phyloP scores from a whole-genome alignment of 2,888 invertebrate genomes.

The Agrilus mali region DNA sequence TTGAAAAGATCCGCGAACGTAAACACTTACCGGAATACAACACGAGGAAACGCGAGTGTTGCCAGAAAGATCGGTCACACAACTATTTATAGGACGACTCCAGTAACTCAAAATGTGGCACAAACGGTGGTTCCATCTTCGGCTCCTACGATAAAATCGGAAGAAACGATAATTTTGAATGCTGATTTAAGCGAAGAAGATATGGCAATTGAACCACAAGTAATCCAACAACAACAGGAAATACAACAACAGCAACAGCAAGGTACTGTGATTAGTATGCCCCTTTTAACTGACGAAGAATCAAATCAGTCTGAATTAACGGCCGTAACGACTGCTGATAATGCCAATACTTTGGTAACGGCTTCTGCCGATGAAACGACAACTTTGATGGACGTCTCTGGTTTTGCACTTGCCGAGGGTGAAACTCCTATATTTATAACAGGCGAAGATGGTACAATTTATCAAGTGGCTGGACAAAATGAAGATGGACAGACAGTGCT shows the following conservation, averaged over 20 bases:
- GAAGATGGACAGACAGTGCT: slow-evolving; percentile 65
- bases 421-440: slow-evolving; percentile 64
- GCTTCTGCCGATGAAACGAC: slow-evolving; percentile 10
- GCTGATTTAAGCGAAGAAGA: neutral
- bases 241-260: slow-evolving; percentile 7
- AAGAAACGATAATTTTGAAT: neutral
- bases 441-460: slow-evolving; percentile 72
- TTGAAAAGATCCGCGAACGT: slow-evolving; percentile 7
- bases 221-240: neutral
- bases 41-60: slow-evolving; percentile 8
- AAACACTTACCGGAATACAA: slow-evolving; percentile 5
- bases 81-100: slow-evolving; percentile 16
- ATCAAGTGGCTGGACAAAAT: slow-evolving; percentile 61
- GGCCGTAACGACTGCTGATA: slow-evolving; percentile 25
- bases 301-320: slow-evolving; percentile 13
- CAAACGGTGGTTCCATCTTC: neutral
- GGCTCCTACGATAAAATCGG: neutral
- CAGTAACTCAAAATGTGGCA: slow-evolving; percentile 1
- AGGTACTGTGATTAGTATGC: slow-evolving; percentile 27
- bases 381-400: slow-evolving; percentile 9
- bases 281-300: slow-evolving; percentile 22
- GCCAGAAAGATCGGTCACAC: slow-evolving; percentile 22
- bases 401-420: slow-evolving; percentile 21
- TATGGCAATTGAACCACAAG: neutral
- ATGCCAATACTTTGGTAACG: slow-evolving; percentile 18